Conservation (phyloP, 1,140 invertebrate species). For the Ostrea edulis region DNA sequence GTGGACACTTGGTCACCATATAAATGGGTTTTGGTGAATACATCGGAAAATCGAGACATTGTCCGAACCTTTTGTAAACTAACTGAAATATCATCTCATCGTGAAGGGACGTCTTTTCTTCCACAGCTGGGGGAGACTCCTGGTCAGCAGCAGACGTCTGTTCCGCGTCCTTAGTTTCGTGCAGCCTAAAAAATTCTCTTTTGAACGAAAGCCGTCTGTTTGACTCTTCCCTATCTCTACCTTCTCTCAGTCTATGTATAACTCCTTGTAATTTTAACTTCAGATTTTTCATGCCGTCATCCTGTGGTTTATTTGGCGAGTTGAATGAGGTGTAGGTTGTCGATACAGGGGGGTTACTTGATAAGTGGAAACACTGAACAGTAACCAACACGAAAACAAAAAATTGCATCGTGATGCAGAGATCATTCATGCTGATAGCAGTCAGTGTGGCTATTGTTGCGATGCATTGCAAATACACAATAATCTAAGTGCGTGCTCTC, state of each 20-base stretch:
- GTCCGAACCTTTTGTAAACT: slow-evolving; percentile 39
- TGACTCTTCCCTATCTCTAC: background rate
- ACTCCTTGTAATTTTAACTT: background rate
- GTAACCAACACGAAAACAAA: background rate
- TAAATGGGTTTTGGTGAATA: slow-evolving; percentile 41
- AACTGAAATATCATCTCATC: background rate
- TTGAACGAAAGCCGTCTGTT: background rate
- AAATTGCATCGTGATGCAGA: background rate
- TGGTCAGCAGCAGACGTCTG: background rate
- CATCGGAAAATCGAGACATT: slow-evolving; percentile 38
- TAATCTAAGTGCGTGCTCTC: background rate
- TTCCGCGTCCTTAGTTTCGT: background rate
- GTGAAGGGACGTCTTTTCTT: background rate
- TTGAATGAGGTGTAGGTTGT: background rate
- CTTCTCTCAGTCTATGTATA: background rate
- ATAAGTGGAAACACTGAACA: background rate
- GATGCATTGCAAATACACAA: background rate
- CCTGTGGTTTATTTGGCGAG: background rate
- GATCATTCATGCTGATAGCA: slow-evolving; percentile 18
- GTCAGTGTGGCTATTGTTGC: background rate
- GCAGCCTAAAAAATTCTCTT: background rate
- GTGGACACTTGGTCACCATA: slow-evolving; percentile 57
- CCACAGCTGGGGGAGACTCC: background rate
- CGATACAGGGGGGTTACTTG: background rate
- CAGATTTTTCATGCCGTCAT: background rate